Conservation (phyloP, 1,140 invertebrate genomes). For the Melipona quadrifasciata region DNA sequence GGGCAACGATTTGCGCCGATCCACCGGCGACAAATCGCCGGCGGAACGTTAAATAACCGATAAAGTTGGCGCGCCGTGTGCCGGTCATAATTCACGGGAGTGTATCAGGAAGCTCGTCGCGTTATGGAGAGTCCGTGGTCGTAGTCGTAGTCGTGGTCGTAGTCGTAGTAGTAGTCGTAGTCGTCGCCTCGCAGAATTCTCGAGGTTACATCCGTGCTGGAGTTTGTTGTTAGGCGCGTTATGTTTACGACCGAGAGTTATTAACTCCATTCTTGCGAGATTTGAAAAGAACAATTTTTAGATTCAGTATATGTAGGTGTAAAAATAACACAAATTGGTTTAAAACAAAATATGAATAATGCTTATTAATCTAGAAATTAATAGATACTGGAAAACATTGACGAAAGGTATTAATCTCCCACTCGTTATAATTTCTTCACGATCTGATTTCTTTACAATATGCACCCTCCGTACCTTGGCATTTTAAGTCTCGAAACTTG, state of each 20-base stretch:
- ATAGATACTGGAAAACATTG: no score
- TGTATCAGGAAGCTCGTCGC: slow-evolving; percentile 24
- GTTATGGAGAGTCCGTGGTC: not conserved
- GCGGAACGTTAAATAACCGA: slow-evolving; percentile 62
- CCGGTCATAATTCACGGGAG: slow-evolving; percentile 42
- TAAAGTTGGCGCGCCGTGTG: slow-evolving; percentile 61
- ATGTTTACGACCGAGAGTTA: not conserved
- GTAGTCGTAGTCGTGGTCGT: not conserved
- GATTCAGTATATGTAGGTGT: no score
- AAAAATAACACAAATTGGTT: no score
- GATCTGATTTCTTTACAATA: no score
- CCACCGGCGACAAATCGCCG: slow-evolving; percentile 51
- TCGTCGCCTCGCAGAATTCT: not conserved
- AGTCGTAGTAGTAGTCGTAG: not conserved
- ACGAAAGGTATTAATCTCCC: no score
- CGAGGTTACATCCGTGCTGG: slow-evolving; percentile 11
- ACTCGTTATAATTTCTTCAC: no score
- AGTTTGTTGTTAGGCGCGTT: not conserved
- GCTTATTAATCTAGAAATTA: no score
- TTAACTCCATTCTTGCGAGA: not conserved
- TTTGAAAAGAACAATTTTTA: not conserved
- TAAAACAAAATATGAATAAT: no score
- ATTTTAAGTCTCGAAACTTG: no score
- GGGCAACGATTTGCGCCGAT: slow-evolving; percentile 31
- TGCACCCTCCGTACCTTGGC: no score